A percentile compares a stretch with the other conserved stretches of the same genome.
These are phyloP conservation scores for Spatulosminthurus flaviceps DNA, from an alignment of 2,888 invertebrate species.

Conservation along the genomic window DNA sequence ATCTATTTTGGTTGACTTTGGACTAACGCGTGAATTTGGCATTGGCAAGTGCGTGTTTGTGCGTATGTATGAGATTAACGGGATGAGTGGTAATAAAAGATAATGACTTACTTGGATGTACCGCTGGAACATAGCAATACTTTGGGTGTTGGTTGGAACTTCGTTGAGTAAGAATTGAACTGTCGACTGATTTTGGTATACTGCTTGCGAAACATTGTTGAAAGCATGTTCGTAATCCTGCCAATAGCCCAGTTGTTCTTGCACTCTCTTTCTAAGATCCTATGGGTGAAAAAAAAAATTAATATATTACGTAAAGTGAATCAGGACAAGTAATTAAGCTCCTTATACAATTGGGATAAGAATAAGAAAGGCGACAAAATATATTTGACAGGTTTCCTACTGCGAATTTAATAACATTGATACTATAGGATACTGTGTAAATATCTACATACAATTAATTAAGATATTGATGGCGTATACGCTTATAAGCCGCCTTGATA, in stretches of 20 bases:
- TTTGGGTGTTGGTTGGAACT: slow-evolving; percentile 56
- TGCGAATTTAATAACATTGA: no score
- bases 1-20: no score
- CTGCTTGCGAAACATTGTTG: slow-evolving; percentile 54
- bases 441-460: no score
- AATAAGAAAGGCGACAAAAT: no score
- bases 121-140: slow-evolving; percentile 54
- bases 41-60: background rate
- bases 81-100: background rate
- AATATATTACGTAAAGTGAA: no score
- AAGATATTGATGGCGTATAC: no score
- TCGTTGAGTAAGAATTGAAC: slow-evolving; percentile 59
- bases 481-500: no score
- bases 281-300: slow-evolving; percentile 33
- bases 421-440: no score
- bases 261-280: slow-evolving; percentile 61
- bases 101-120: slow-evolving; percentile 56
- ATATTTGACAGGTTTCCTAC: no score
- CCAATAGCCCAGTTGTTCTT: slow-evolving; percentile 62
- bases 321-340: no score
- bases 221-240: slow-evolving; percentile 61
- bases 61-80: background rate
- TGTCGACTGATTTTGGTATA: slow-evolving; percentile 58
- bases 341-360: no score
- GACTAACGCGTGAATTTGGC: background rate